phyloP scores from a whole-genome alignment of 1,140 invertebrate species.

The Trichonephila inaurata region DNA sequence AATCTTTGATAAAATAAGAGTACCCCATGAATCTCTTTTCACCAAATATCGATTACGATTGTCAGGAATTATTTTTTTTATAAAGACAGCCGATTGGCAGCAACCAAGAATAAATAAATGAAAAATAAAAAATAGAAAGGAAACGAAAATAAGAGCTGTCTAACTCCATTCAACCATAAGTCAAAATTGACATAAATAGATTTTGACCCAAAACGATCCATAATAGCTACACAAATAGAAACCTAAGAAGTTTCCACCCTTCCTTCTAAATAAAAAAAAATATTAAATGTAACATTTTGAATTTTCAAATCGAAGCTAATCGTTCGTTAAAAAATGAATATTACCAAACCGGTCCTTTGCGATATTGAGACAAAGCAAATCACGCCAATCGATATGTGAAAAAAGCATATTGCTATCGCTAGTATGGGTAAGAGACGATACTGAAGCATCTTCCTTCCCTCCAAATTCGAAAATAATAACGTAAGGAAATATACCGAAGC shows the following conservation, averaged over 20 bases:
- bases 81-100: too few species aligned
- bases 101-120: neutral
- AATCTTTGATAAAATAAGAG: too few species aligned
- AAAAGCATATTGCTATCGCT: neutral
- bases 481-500: constrained; percentile 45
- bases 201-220: neutral
- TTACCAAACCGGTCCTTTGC: neutral
- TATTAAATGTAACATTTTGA: neutral
- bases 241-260: neutral
- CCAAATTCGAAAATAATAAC: constrained; percentile 71
- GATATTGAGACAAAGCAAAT: neutral
- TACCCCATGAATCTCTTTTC: too few species aligned
- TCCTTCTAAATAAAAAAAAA: neutral
- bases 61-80: too few species aligned
- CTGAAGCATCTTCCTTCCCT: neutral
- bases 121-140: neutral
- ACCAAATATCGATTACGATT: too few species aligned
- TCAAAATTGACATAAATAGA: neutral
- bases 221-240: neutral
- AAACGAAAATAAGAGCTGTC: neutral
- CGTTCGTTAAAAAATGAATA: constrained; percentile 34
- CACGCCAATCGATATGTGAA: constrained; percentile 14
- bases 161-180: neutral
- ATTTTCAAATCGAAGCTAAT: constrained; percentile 26
- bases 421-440: neutral